Conservation (phyloP, 2,888 invertebrate species). For the Andrena minutula region DNA sequence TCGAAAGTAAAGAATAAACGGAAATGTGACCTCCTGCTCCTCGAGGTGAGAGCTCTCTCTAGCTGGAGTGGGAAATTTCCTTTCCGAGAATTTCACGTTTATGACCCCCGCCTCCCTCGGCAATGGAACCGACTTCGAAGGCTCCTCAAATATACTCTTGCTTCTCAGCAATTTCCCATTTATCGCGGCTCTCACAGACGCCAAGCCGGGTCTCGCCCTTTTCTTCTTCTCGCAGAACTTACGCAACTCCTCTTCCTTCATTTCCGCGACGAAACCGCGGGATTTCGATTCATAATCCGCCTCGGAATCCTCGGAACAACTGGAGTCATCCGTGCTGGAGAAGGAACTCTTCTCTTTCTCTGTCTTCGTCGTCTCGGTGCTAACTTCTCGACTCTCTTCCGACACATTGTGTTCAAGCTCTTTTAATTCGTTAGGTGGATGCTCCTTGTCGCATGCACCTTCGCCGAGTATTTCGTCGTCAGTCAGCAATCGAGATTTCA, state of each 20-base stretch:
- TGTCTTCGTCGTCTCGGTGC: conserved; percentile 21
- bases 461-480: conserved; percentile 38
- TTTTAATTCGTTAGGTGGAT: conserved; percentile 29
- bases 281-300: conserved; percentile 43
- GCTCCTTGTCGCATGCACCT: not conserved
- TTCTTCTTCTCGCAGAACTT: conserved; percentile 47
- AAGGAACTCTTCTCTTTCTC: not conserved
- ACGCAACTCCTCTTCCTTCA: conserved; percentile 46
- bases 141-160: conserved; percentile 79
- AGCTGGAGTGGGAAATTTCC: conserved; percentile 93
- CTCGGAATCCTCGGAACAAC: conserved; percentile 65
- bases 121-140: conserved; percentile 86
- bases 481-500: conserved; percentile 56
- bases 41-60: conserved; percentile 90
- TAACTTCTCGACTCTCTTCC: conserved; percentile 15
- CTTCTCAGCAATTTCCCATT: conserved; percentile 74
- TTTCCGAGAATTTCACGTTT: conserved; percentile 90
- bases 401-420: not conserved
- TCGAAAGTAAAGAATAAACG: not conserved
- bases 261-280: conserved; percentile 9
- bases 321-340: not conserved
- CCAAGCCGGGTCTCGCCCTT: conserved; percentile 40
- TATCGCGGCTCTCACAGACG: conserved; percentile 62
- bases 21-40: conserved; percentile 88
- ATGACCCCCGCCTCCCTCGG: conserved; percentile 88